Conservation (phyloP, 2,113 vertebrate genomes). For the Lampris megalopsis region DNA sequence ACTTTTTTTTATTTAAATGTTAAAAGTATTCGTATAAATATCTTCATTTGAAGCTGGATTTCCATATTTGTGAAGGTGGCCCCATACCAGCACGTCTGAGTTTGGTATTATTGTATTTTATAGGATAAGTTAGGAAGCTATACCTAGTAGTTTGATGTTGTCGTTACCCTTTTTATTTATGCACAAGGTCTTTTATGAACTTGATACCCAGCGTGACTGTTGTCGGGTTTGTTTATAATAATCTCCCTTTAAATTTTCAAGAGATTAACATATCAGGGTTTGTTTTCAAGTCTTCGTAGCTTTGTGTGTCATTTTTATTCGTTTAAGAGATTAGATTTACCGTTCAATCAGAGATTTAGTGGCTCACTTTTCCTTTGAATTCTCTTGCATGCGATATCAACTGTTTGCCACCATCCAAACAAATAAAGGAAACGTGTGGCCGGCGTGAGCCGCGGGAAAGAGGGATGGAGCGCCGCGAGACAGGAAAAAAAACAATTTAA, state of each 20-base stretch:
- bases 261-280: conserved; percentile 52
- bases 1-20: no score
- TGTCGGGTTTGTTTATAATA: conserved; percentile 40
- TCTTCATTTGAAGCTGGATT: no score
- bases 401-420: conserved; percentile 46
- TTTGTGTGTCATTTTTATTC: conserved; percentile 51
- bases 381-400: conserved; percentile 59
- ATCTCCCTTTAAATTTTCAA: conserved; percentile 38
- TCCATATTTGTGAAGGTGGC: no score
- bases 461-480: conserved; percentile 56
- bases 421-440: conserved; percentile 49
- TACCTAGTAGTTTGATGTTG: conserved; percentile 32
- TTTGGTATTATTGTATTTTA: no score
- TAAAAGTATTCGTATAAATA: no score
- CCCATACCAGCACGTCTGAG: no score
- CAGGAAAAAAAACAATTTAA: conserved; percentile 61
- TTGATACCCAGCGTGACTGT: conserved; percentile 69
- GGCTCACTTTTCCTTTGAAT: conserved; percentile 46
- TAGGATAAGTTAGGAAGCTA: no score
- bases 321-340: conserved; percentile 70
- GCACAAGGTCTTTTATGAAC: conserved; percentile 31
- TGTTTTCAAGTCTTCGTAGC: conserved; percentile 59
- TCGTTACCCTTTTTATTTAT: conserved; percentile 47
- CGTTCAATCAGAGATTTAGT: conserved; percentile 73
- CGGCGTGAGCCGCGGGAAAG: conserved; percentile 46